phyloP scores from a whole-genome alignment of 2,888 invertebrate species.

The Julus scandinavius region DNA sequence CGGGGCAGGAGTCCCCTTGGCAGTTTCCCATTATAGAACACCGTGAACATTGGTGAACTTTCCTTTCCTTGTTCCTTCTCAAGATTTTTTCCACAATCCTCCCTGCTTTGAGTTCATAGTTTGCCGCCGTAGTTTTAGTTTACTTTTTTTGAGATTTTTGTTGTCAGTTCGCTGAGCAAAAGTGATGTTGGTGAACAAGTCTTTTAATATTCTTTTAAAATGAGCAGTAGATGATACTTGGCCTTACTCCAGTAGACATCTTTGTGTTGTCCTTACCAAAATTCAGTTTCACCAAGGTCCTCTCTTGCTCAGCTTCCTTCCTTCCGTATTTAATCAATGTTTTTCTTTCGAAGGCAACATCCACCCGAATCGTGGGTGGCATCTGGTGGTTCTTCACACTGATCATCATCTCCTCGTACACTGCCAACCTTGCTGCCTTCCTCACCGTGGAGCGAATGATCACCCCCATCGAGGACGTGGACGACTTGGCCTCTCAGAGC shows the following conservation, averaged over 20 bases:
- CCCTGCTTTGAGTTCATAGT: not conserved
- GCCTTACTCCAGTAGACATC: too few species aligned
- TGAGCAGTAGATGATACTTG: too few species aligned
- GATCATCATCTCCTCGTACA: constrained; percentile 98
- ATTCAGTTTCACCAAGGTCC: too few species aligned
- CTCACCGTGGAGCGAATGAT: constrained; percentile 96
- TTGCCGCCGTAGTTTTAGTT: not conserved
- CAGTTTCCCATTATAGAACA: not conserved
- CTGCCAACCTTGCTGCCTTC: constrained; percentile 97
- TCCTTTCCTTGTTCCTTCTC: too few species aligned
- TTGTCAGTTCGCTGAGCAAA: too few species aligned
- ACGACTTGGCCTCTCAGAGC: constrained; percentile 93
- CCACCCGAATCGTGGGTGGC: constrained; percentile 92
- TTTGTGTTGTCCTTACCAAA: too few species aligned
- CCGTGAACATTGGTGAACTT: not conserved
- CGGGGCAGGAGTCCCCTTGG: not conserved
- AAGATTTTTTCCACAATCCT: not conserved
- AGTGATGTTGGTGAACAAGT: too few species aligned
- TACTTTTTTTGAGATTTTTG: not conserved
- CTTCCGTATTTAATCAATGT: too few species aligned
- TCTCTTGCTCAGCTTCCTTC: too few species aligned
- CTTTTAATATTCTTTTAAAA: too few species aligned
- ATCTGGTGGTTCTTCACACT: constrained; percentile 99
- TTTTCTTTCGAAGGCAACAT: constrained; percentile 65
- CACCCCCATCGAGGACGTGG: constrained; percentile 93